Evolutionary conservation across 2,113 vertebrate genomes (phyloP), one percentile per base, ranked within the genome.

Genomic region (Eupsittula cactorum): DNA sequence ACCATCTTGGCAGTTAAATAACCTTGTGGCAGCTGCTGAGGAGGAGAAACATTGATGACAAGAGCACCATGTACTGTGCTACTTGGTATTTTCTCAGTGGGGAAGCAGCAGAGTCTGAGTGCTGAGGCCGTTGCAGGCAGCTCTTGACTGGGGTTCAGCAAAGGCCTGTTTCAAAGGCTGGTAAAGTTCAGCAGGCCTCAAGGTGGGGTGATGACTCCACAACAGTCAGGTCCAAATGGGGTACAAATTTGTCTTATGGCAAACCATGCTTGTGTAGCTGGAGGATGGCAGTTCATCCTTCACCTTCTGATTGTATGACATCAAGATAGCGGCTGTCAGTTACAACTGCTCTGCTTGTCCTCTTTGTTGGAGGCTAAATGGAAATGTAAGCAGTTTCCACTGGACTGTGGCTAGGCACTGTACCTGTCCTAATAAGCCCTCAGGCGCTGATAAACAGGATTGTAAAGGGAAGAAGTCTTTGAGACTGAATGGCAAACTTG

Each of bases 231-330:
- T 31, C 50, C n/a, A 19, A 37, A 20, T 21, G 10, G 21, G 35
- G 7, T 65, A 25, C n/a, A 65, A 29, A 24, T 47, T 37, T 86
- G 31, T 55, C 31, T 74, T 68, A 21, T 1, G 6, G 23, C 16
- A 44, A 44, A 81, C 19, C 10, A 8, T 46, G 16, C 10, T 24
- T 35, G 5, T 27, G 33, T 46, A n/a, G 10, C 60, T 68, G 41
- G 21, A n/a, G 21, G 27, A 41, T 79, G 53, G 20, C 7, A 35
- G 4, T 55, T 57, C 39, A 53, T 73, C 21, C 39, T 55, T 74
- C 53, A 57, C 23, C 35, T 67, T 73, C 53, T 0, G 1, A 17
- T 16, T 49, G 9, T 28, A 42, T 0, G 2, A 47, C 19, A 16
- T 55, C 35, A 37, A 13, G 80, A 17, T 37, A 47, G n/a, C 37